These are phyloP conservation scores for Chromobotia macracanthus DNA, from an alignment of 2,797 vertebrate species.

Conservation along the genomic window DNA sequence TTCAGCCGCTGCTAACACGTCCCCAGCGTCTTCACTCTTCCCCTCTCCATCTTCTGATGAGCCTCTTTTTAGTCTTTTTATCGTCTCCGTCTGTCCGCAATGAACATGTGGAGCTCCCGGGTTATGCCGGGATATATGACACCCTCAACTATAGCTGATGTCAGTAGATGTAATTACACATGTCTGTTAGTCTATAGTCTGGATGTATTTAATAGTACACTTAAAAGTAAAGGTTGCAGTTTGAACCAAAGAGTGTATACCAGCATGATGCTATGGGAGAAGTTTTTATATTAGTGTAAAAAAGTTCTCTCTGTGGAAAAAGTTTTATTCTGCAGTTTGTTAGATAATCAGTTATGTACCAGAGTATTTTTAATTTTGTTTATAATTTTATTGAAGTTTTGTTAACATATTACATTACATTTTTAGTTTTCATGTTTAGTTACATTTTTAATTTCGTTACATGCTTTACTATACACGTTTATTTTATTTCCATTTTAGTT, in stretches of 20 bases:
- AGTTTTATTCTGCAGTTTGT: constrained; percentile 6
- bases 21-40: constrained; percentile 22
- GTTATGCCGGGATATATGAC: constrained; percentile 11
- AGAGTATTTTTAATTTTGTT: too few relatives aligned
- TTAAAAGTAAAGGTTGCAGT: background rate
- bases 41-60: constrained; percentile 4
- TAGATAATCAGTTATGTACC: background rate
- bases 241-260: background rate
- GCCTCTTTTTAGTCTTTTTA: constrained; percentile 26
- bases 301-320: too few relatives aligned
- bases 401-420: too few relatives aligned
- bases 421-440: too few relatives aligned
- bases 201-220: background rate
- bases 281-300: background rate
- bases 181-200: background rate
- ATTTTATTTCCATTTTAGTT: too few relatives aligned
- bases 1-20: constrained; percentile 7
- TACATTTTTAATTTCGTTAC: too few relatives aligned
- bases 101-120: background rate
- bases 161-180: constrained; percentile 9
- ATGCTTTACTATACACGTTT: too few relatives aligned
- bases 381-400: too few relatives aligned
- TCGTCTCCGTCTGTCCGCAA: background rate
- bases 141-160: constrained; percentile 14
- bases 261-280: background rate